Evolutionary conservation across 1,140 invertebrate genomes (phyloP).

Genomic region (Reticulitermes speratus): DNA sequence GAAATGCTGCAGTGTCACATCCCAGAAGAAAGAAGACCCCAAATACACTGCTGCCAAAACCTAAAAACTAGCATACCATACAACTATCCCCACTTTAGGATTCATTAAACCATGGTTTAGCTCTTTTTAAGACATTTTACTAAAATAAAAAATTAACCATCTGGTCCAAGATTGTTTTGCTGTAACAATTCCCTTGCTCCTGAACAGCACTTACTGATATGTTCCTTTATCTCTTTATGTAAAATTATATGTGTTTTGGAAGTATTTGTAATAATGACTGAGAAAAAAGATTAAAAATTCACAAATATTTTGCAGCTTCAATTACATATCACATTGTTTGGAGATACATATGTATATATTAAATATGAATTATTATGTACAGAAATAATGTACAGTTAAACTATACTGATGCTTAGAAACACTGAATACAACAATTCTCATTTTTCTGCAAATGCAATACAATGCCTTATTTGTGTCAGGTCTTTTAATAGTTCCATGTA

Average conservation of each 20-base stretch:
- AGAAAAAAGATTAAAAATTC: constrained; percentile 6
- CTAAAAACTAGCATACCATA: too few species aligned
- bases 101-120: neutral
- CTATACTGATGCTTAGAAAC: constrained; percentile 23
- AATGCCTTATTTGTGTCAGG: neutral
- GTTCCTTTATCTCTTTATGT: neutral
- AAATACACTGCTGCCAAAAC: too few species aligned
- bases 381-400: constrained; percentile 28
- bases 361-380: constrained; percentile 24
- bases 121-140: neutral
- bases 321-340: constrained; percentile 7
- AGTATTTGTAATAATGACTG: neutral
- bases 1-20: too few species aligned
- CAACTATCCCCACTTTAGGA: neutral
- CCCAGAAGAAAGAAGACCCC: too few species aligned
- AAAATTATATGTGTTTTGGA: neutral
- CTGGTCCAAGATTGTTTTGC: neutral
- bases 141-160: neutral
- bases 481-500: neutral
- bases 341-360: constrained; percentile 3
- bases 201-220: constrained; percentile 15
- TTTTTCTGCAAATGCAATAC: neutral
- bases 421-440: constrained; percentile 23
- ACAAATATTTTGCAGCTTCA: constrained; percentile 22
- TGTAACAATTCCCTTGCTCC: neutral